Base-by-base conservation (phyloP, 2,888 invertebrate species). In the Drosophila leonis region DNA sequence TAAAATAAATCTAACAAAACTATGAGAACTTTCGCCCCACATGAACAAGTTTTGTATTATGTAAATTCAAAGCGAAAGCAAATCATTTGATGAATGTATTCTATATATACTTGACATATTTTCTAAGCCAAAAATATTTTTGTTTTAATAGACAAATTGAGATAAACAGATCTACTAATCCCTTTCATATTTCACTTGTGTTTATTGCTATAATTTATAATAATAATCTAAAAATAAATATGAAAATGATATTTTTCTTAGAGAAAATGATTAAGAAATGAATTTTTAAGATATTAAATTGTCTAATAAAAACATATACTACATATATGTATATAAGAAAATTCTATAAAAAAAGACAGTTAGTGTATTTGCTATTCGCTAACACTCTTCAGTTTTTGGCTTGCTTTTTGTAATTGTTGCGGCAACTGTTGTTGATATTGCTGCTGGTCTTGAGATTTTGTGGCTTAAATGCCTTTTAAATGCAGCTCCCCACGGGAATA, bases 381-480 rank as follows among this genome's bases (percentile, higher is more conserved):
- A 37, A 9, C 10, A 15, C 15, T 44, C 18, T 13, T 52, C 24
- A 7, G 20, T 0, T n/a, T 51, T 54, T 39, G 33, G 44, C 33
- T 63, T 59, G 78, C 55, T 72, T 78, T 78, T 61, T 78, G 84
- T 84, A 84, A 84, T 84, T 84, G 88, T 77, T 88, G 83, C 64
- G 62, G 75, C 61, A 60, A 61, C 72, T 56, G 80, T 67, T 63
- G 71, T 67, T 63, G 71, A 65, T 66, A 75, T 70, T 79, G 85
- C 78, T 81, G 71, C 80, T 87, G 78, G 79, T 82, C 89, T 78
- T 75, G 75, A 82, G 86, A 84, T 85, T 82, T 83, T 84, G 86
- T 84, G 86, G 84, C 84, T 88, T 85, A 86, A 86, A 89, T 88
- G 84, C 86, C 84, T 85, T 88, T 86, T 86, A 87, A 89, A 89